A percentile compares a stretch with the other conserved stretches of the same genome.
Conservation (phyloP, 2,113 vertebrate genomes). For the Callaeas wilsoni region DNA sequence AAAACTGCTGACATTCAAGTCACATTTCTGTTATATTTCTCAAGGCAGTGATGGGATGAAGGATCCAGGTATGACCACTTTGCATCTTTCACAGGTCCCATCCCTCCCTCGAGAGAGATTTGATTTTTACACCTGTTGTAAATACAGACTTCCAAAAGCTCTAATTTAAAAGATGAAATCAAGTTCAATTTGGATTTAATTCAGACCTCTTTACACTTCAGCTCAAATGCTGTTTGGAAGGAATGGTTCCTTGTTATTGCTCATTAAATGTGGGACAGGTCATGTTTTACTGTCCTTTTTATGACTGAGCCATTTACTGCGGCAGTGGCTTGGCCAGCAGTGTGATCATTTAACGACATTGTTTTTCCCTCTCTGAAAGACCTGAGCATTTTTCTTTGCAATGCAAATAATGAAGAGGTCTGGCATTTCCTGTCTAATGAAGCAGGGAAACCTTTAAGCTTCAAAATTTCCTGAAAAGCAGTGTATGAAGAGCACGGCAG, state of each 20-base stretch:
- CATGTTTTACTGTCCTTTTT: slow-evolving; percentile 54
- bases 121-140: background rate
- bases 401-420: background rate
- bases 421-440: slow-evolving; percentile 18
- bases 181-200: slow-evolving; percentile 41
- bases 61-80: background rate
- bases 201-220: slow-evolving; percentile 16
- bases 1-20: slow-evolving; percentile 24
- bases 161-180: slow-evolving; percentile 43
- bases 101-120: background rate
- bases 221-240: slow-evolving; percentile 27
- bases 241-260: slow-evolving; percentile 39
- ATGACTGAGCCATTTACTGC: slow-evolving; percentile 36
- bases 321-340: background rate
- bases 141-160: slow-evolving; percentile 4
- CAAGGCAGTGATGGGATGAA: background rate
- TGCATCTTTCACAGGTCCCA: background rate
- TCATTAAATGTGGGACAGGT: slow-evolving; percentile 41
- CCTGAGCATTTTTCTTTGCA: background rate
- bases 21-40: slow-evolving; percentile 30
- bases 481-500: background rate
- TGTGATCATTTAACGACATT: slow-evolving; percentile 28
- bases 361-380: slow-evolving; percentile 31
- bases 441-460: background rate
- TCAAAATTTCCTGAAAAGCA: background rate